A percentile compares a stretch with the other conserved stretches of the same genome.
phyloP scores from a whole-genome alignment of 2,113 vertebrate genomes.

The Antechinus stuartii region DNA sequence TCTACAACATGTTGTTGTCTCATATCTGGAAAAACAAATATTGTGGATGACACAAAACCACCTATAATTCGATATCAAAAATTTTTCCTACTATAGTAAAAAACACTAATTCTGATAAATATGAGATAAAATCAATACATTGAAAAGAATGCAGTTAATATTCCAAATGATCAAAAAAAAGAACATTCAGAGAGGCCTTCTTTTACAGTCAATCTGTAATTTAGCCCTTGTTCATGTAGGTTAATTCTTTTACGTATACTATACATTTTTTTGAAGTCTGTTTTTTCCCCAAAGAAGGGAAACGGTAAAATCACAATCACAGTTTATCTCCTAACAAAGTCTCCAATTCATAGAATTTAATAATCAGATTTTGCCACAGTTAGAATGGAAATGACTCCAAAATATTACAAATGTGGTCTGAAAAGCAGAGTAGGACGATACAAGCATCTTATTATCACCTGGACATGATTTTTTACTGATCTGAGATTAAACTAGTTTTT shows the following conservation, averaged over 20 bases:
- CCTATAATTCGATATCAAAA: fast-evolving
- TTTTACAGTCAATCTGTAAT: background rate
- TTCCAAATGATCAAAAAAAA: background rate
- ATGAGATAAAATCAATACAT: background rate
- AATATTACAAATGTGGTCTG: background rate
- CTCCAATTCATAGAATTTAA: background rate
- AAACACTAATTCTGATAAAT: background rate
- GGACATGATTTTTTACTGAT: background rate
- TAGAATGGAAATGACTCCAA: background rate
- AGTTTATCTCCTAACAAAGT: background rate
- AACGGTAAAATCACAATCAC: background rate
- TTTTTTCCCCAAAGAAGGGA: background rate
- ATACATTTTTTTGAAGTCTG: background rate
- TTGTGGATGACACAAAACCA: fast-evolving
- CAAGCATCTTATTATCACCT: background rate
- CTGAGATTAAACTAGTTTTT: background rate
- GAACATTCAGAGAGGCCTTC: background rate
- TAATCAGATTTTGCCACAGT: background rate
- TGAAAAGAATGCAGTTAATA: background rate
- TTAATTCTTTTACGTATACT: background rate
- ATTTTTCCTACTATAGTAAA: background rate
- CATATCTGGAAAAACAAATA: conserved; percentile 90
- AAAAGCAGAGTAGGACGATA: background rate
- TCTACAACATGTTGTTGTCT: conserved; percentile 97
- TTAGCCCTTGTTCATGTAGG: background rate